Conservation (phyloP, 2,888 invertebrate genomes). For the Diarsia mendica region DNA sequence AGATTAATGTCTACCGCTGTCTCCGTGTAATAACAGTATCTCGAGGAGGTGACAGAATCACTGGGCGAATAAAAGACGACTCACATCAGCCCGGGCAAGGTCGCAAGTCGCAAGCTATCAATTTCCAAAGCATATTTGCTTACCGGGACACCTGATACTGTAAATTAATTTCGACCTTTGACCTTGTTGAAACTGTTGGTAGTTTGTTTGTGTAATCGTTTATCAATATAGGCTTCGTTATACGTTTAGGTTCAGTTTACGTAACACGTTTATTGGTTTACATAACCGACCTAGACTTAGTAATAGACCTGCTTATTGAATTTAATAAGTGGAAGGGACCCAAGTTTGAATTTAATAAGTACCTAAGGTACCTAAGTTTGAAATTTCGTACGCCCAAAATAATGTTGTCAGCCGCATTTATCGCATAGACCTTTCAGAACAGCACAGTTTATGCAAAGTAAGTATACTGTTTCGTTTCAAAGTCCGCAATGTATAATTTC, state of each 20-base stretch:
- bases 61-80: constrained; percentile 37
- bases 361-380: neutral
- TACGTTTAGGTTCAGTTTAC: constrained; percentile 32
- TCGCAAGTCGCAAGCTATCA: constrained; percentile 40
- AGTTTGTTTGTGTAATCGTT: constrained; percentile 36
- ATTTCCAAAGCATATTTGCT: constrained; percentile 57
- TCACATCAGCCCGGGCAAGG: constrained; percentile 33
- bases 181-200: constrained; percentile 43
- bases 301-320: constrained; percentile 33
- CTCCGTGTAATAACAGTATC: constrained; percentile 70
- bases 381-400: constrained; percentile 23
- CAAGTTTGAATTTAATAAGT: constrained; percentile 22
- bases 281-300: constrained; percentile 13
- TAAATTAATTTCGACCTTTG: constrained; percentile 51
- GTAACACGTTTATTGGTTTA: constrained; percentile 28
- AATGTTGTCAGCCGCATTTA: constrained; percentile 31
- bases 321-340: neutral
- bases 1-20: constrained; percentile 81
- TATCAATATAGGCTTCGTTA: constrained; percentile 38
- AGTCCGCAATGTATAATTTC: constrained; percentile 52
- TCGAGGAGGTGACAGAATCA: constrained; percentile 62
- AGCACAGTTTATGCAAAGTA: constrained; percentile 47
- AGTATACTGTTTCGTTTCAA: constrained; percentile 40
- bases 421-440: constrained; percentile 11
- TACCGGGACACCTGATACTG: constrained; percentile 44